Evolutionary conservation across 2,113 vertebrate species (phyloP).

Genomic region (Aptenodytes patagonicus): DNA sequence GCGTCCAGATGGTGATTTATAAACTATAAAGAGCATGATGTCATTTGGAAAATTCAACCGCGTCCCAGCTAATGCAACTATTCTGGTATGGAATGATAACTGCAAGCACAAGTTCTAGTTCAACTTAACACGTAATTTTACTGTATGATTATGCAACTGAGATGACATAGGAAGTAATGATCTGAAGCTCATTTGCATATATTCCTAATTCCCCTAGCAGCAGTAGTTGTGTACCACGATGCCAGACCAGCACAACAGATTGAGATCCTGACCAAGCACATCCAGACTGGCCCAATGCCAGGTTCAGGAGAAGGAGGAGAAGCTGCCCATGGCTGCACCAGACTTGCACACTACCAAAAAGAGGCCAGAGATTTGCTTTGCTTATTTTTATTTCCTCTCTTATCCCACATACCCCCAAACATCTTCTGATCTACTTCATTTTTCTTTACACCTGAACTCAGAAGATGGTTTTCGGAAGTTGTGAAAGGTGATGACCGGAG

Average conservation of each 20-base stretch:
- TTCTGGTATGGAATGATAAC: background rate
- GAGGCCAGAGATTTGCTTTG: background rate
- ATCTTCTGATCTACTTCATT: background rate
- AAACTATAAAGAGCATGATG: constrained; percentile 17
- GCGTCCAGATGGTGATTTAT: constrained; percentile 44
- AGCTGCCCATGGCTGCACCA: background rate
- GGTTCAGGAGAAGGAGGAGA: background rate
- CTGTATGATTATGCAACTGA: background rate
- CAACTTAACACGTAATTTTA: background rate
- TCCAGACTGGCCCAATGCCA: background rate
- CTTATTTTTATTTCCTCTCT: background rate
- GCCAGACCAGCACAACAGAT: background rate
- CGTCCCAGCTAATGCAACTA: background rate
- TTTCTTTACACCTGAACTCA: background rate
- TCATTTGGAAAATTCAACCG: constrained; percentile 34
- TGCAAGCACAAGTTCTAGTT: background rate
- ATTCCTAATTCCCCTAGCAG: background rate
- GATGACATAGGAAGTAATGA: background rate
- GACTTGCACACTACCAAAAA: background rate
- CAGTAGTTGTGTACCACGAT: background rate
- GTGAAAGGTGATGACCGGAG: background rate
- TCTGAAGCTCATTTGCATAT: background rate
- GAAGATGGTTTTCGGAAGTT: background rate
- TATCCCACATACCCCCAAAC: background rate
- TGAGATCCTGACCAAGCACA: background rate